phyloP scores from a whole-genome alignment of 1,140 invertebrate species.

The Leptinotarsa texana region DNA sequence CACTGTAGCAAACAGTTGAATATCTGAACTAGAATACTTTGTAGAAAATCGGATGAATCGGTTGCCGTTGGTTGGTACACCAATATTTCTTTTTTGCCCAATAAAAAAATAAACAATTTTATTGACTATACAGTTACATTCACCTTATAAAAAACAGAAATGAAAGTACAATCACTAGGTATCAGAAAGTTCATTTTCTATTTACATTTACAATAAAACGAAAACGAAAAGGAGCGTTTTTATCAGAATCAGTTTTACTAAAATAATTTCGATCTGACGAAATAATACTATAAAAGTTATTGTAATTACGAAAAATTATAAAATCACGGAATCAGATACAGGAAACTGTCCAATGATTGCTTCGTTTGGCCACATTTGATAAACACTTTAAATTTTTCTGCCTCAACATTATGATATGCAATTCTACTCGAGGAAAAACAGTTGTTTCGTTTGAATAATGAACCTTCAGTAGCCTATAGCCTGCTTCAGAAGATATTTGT shows the following conservation, averaged over 20 bases:
- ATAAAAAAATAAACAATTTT: slow-evolving; percentile 26
- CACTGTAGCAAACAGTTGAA: too few species aligned
- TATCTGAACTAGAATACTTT: too few species aligned
- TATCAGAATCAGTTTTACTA: not conserved
- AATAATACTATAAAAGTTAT: slow-evolving; percentile 1
- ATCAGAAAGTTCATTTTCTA: slow-evolving; percentile 18
- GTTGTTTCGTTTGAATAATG: too few species aligned
- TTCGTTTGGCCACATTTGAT: not conserved
- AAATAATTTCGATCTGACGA: not conserved
- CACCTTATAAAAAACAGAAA: not conserved
- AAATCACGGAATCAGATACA: not conserved
- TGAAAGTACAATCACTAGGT: slow-evolving; percentile 10
- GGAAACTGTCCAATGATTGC: not conserved
- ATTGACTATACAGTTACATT: slow-evolving; percentile 26
- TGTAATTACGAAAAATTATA: slow-evolving; percentile 3
- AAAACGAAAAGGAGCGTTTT: slow-evolving; percentile 5
- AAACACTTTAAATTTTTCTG: not conserved
- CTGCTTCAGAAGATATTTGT: too few species aligned
- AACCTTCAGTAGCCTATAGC: too few species aligned
- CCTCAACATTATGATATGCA: too few species aligned
- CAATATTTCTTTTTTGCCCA: slow-evolving; percentile 8
- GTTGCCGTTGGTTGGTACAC: not conserved
- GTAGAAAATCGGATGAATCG: too few species aligned
- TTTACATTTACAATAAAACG: slow-evolving; percentile 29
- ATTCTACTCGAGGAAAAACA: too few species aligned